Conservation (phyloP, 1,140 invertebrate genomes). For the Apis mellifera region DNA sequence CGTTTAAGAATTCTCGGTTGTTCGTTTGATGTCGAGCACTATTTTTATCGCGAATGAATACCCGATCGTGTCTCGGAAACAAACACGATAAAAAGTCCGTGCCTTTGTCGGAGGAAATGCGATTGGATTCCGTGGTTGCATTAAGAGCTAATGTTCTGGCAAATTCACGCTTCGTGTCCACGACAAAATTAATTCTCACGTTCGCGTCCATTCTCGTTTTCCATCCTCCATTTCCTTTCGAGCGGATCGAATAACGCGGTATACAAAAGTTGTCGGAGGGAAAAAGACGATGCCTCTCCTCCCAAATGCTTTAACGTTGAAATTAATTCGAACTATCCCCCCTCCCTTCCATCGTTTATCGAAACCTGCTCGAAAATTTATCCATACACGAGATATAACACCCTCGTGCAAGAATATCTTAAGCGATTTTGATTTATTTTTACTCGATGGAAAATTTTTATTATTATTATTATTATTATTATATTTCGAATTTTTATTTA, state of each 20-base stretch:
- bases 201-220: neutral
- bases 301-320: neutral
- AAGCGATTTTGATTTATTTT: no score
- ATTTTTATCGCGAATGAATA: no score
- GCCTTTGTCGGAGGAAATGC: neutral
- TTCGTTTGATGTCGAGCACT: no score
- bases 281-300: slow-evolving; percentile 1
- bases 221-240: neutral
- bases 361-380: no score
- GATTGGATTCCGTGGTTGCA: neutral
- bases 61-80: neutral
- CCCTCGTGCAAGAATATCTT: no score
- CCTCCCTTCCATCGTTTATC: no score
- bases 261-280: neutral
- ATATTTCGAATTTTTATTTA: no score
- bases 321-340: neutral
- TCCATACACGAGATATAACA: no score
- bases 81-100: neutral
- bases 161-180: slow-evolving; percentile 5
- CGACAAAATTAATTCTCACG: slow-evolving; percentile 24
- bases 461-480: no score
- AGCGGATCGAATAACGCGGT: slow-evolving; percentile 17
- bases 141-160: neutral
- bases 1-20: no score
- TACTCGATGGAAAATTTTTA: no score